phyloP scores from a whole-genome alignment of 2,888 invertebrate genomes.

The Rhamphomyia laevipes region DNA sequence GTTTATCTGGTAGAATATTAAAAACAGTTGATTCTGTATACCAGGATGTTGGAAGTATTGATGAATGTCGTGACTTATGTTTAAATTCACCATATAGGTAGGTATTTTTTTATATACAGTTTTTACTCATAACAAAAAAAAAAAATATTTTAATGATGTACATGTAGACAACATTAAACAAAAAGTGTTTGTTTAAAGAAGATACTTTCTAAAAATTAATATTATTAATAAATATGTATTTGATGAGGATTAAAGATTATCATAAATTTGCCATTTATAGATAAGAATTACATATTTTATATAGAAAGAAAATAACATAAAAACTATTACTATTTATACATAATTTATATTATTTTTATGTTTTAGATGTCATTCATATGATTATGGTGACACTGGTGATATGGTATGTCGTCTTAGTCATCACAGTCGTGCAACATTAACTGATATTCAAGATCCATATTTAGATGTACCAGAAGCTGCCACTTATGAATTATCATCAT shows the following conservation, averaged over 20 bases:
- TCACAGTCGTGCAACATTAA: constrained; percentile 77
- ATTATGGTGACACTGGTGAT: constrained; percentile 86
- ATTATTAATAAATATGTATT: too few relatives aligned
- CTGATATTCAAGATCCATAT: constrained; percentile 83
- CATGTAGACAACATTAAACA: too few relatives aligned
- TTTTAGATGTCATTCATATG: constrained; percentile 76
- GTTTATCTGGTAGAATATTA: constrained; percentile 71
- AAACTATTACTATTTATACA: too few relatives aligned
- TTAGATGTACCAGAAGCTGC: constrained; percentile 83
- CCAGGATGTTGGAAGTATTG: constrained; percentile 74
- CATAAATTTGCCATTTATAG: too few relatives aligned
- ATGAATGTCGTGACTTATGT: constrained; percentile 81
- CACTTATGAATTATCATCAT: constrained; percentile 84
- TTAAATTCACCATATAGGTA: constrained; percentile 72
- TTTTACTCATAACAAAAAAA: background rate
- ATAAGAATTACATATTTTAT: too few relatives aligned
- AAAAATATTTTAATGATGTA: too few relatives aligned
- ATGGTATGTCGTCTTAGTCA: constrained; percentile 86
- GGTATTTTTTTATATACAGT: background rate
- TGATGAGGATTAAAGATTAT: too few relatives aligned
- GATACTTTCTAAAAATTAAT: too few relatives aligned
- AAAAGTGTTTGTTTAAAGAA: too few relatives aligned
- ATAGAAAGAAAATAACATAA: too few relatives aligned
- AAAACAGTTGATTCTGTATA: constrained; percentile 90
- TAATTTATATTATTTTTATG: constrained; percentile 6